Conservation (phyloP, 2,113 vertebrate genomes). For the Isurus oxyrinchus region DNA sequence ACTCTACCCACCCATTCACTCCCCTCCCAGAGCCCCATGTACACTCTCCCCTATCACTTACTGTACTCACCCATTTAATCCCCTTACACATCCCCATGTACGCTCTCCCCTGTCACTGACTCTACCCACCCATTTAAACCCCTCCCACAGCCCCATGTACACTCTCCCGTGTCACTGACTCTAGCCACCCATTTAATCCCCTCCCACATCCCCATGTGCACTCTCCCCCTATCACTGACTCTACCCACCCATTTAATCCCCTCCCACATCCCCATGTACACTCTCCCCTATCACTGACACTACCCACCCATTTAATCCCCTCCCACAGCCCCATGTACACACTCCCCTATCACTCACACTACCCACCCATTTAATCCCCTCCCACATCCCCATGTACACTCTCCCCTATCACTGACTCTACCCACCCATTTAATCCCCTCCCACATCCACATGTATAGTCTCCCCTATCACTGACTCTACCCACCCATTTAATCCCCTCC, state of each 20-base stretch:
- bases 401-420: too few relatives aligned
- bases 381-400: too few relatives aligned
- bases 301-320: too few relatives aligned
- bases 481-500: neutral
- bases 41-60: neutral
- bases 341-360: too few relatives aligned
- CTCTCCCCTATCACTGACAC: neutral
- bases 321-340: too few relatives aligned
- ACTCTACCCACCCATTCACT: neutral
- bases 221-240: neutral
- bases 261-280: neutral
- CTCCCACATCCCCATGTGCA: too few relatives aligned
- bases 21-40: neutral
- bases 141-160: neutral
- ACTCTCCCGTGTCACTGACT: neutral
- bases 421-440: neutral
- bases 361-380: too few relatives aligned
- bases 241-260: neutral
- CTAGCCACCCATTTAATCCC: neutral
- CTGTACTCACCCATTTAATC: neutral
- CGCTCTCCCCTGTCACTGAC: neutral
- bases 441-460: too few relatives aligned
- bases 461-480: too few relatives aligned
- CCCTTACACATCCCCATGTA: neutral
- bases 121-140: neutral